phyloP scores from a whole-genome alignment of 2,113 vertebrate species.

The Anser brachyrhynchus region DNA sequence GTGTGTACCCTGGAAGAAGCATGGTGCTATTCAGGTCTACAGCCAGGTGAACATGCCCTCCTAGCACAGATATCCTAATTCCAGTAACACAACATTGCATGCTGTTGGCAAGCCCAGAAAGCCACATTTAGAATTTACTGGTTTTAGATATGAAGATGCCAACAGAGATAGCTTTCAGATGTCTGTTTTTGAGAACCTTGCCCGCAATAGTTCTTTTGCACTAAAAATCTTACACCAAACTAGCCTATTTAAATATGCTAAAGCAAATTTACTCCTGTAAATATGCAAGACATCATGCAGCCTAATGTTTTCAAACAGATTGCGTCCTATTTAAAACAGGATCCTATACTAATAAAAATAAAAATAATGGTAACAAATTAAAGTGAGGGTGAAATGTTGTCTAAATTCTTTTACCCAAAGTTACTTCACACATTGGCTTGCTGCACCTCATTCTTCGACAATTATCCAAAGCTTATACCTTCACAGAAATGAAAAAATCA shows the following conservation, averaged over 20 bases:
- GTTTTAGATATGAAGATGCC: neutral
- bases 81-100: neutral
- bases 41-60: neutral
- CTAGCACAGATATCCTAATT: neutral
- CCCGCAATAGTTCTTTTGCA: neutral
- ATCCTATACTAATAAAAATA: neutral
- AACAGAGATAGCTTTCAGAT: neutral
- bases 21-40: neutral
- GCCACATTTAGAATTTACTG: neutral
- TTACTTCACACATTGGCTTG: neutral
- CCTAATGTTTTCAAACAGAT: neutral
- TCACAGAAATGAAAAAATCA: neutral
- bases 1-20: neutral
- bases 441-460: neutral
- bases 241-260: neutral
- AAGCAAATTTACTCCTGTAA: neutral
- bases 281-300: neutral
- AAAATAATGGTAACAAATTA: neutral
- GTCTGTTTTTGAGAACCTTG: neutral
- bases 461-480: neutral
- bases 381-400: neutral
- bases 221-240: neutral
- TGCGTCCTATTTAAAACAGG: neutral
- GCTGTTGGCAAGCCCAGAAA: neutral
- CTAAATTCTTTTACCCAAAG: neutral